phyloP scores from a whole-genome alignment of 2,797 vertebrate species.

The Mus spretus region DNA sequence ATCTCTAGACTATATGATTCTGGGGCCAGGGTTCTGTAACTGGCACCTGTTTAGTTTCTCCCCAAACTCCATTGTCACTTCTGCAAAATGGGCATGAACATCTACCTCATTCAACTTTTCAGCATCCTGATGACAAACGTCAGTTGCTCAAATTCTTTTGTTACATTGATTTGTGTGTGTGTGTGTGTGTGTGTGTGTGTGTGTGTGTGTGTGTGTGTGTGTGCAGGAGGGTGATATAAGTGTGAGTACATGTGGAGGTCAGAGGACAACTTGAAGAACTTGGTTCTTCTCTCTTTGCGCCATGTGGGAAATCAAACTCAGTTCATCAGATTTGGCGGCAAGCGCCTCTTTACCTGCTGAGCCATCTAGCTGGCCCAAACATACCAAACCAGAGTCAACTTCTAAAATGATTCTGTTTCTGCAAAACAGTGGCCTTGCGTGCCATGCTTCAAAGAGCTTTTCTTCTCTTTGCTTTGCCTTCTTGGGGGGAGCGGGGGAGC shows the following conservation, averaged over 20 bases:
- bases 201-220: background rate
- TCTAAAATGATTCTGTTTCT: background rate
- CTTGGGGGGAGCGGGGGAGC: background rate
- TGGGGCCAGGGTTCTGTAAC: background rate
- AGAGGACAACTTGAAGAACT: background rate
- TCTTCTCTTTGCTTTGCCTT: background rate
- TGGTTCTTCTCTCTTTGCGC: background rate
- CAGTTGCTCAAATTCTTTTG: background rate
- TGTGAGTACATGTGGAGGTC: background rate
- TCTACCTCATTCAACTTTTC: background rate
- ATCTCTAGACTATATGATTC: background rate
- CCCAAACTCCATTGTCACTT: background rate
- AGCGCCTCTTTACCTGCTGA: background rate
- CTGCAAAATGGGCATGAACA: background rate
- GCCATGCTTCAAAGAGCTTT: background rate
- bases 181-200: conserved; percentile 13
- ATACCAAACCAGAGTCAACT: background rate
- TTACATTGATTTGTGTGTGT: background rate
- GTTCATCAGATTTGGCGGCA: background rate
- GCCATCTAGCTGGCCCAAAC: background rate
- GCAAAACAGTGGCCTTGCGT: background rate
- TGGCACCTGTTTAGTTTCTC: background rate
- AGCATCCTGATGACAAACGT: background rate
- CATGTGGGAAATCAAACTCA: background rate
- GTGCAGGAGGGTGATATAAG: background rate